These are phyloP conservation scores for Pterobdella sp. DNA, from an alignment of 2,888 invertebrate species.

Conservation along the genomic window DNA sequence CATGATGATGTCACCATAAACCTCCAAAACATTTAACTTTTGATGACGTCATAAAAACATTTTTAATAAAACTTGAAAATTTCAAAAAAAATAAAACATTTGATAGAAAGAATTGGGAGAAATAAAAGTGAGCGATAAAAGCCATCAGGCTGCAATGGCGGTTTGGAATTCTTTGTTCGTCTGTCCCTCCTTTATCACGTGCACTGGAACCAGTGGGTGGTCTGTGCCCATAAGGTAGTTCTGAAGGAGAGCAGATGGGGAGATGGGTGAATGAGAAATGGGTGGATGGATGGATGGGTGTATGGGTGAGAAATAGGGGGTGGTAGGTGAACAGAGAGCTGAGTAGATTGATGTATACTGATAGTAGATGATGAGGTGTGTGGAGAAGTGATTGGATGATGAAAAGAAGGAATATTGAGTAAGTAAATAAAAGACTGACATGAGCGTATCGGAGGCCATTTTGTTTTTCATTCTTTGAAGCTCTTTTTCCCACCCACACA, in stretches of 20 bases:
- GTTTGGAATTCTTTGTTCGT: constrained; percentile 34
- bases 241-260: constrained; percentile 19
- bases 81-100: background rate
- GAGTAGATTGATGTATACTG: background rate
- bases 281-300: background rate
- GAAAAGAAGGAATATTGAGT: background rate
- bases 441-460: constrained; percentile 48
- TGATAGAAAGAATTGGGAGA: background rate
- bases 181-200: constrained; percentile 38
- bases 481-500: constrained; percentile 46
- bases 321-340: background rate
- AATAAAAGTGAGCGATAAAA: background rate
- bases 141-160: constrained; percentile 37
- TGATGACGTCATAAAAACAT: no score
- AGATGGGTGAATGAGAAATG: background rate
- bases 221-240: constrained; percentile 31
- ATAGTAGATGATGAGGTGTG: background rate
- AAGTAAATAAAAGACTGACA: constrained; percentile 40
- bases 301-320: background rate
- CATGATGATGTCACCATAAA: no score
- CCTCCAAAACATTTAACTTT: no score
- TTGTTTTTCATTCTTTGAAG: constrained; percentile 43
- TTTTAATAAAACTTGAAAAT: background rate
- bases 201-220: constrained; percentile 33
- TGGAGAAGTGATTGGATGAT: background rate